Base-by-base conservation (phyloP, 2,113 vertebrate genomes). In the Caretta caretta region DNA sequence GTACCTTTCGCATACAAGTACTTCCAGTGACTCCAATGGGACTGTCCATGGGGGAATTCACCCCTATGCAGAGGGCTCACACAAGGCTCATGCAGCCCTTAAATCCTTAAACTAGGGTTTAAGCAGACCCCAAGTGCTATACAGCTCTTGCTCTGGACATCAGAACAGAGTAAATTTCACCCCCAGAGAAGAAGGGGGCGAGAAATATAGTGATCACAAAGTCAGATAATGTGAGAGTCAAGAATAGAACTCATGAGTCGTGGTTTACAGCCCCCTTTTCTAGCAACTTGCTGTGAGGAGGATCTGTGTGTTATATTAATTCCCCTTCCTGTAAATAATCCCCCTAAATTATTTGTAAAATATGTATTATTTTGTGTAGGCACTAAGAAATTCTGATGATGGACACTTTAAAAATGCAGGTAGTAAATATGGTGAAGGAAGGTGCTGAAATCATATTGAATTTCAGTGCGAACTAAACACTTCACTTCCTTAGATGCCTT, bases 311-410 rank as follows among this genome's bases (percentile, higher is more conserved):
- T 7, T 20, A 14, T 25, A 8, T 56, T 54, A 56, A 12, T 20
- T 49, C 75, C 92, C 57, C 24, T 11, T 78, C 17, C 80, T 62
- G 25, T 42, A 51, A 56, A 25, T 38, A 6, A 4, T 8, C 82
- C 29, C 49, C 11, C 8, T 2, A 0, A 0, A 0, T 0, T 8
- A 31, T 5, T n/a, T n/a, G 65, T 10, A 1, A 51, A 27, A 31
- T 50, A 9, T 14, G 24, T 48, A 76, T n/a, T 1, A 11, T 65
- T 1, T 0, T 0, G 48, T 50, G 35, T 0, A 0, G 1, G 46
- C 46, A 46, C 42, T 24, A 9, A 8, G 78, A 10, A 16, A 8
- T 0, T 0, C 46, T 50, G 38, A 31, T 17, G 57, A 2, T 4
- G 0, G 0, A 4, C 48, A 16, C 22, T n/a, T 76, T 17, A 54